phyloP scores from a whole-genome alignment of 2,113 vertebrate genomes.

The Aythya baeri region DNA sequence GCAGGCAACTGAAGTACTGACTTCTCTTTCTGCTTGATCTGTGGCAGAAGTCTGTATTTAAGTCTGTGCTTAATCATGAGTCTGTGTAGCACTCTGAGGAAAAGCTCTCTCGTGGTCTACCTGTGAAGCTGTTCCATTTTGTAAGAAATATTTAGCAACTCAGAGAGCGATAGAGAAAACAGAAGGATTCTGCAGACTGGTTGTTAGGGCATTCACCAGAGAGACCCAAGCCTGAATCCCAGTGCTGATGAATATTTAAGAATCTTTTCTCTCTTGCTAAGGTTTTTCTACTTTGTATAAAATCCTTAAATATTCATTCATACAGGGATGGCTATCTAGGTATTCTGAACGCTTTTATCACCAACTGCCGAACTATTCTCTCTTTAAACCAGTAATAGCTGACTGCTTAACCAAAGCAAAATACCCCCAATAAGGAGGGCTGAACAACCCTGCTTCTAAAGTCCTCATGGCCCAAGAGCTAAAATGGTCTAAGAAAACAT shows the following conservation, averaged over 20 bases:
- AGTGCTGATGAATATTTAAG: slow-evolving; percentile 2
- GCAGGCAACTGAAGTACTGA: accelerated
- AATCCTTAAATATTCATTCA: background rate
- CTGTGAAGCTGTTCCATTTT: background rate
- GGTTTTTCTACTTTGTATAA: background rate
- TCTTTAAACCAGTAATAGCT: background rate
- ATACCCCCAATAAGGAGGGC: background rate
- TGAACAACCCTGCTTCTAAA: background rate
- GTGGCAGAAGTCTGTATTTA: background rate
- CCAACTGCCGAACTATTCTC: background rate
- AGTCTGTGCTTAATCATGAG: background rate
- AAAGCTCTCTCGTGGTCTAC: background rate
- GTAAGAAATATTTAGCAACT: background rate
- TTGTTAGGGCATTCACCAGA: background rate
- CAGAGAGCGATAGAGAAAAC: background rate
- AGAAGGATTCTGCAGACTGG: background rate
- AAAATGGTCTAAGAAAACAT: background rate
- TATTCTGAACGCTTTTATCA: background rate
- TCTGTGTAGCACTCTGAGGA: background rate
- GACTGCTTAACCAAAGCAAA: background rate
- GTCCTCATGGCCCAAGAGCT: background rate
- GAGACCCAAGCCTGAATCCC: background rate
- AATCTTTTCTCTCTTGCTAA: background rate
- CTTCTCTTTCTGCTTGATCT: background rate
- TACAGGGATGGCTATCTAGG: background rate